Conservation (phyloP, 2,797 vertebrate genomes). For the Cossypha heuglini region DNA sequence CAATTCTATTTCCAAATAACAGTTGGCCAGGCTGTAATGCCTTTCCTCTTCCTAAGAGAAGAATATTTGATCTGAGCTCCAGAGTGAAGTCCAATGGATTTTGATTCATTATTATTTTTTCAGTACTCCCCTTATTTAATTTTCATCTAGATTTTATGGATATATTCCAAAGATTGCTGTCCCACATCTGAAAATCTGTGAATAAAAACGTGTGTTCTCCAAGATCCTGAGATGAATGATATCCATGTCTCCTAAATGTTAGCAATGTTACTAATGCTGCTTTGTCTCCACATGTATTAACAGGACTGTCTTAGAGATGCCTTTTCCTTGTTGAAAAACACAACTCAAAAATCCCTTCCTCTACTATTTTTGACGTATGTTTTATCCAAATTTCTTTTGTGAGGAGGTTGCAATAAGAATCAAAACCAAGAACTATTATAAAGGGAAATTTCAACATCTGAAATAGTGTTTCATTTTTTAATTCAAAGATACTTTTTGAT, state of each 20-base stretch:
- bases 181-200: background rate
- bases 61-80: background rate
- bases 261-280: background rate
- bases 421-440: background rate
- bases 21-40: constrained; percentile 3
- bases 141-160: background rate
- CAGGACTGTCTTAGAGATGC: background rate
- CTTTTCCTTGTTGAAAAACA: background rate
- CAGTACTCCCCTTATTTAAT: background rate
- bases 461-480: background rate
- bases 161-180: background rate
- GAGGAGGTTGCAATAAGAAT: background rate
- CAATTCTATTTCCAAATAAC: constrained; percentile 57
- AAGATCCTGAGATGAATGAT: background rate
- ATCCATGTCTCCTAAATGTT: background rate
- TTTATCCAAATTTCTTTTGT: background rate
- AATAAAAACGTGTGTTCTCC: background rate
- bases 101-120: background rate
- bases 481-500: background rate
- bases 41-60: background rate
- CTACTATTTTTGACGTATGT: background rate
- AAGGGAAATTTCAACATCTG: background rate
- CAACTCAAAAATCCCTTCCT: background rate
- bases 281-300: background rate
- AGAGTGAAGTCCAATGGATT: background rate